Conservation (phyloP, 2,113 vertebrate species). For the Hylia prasina region DNA sequence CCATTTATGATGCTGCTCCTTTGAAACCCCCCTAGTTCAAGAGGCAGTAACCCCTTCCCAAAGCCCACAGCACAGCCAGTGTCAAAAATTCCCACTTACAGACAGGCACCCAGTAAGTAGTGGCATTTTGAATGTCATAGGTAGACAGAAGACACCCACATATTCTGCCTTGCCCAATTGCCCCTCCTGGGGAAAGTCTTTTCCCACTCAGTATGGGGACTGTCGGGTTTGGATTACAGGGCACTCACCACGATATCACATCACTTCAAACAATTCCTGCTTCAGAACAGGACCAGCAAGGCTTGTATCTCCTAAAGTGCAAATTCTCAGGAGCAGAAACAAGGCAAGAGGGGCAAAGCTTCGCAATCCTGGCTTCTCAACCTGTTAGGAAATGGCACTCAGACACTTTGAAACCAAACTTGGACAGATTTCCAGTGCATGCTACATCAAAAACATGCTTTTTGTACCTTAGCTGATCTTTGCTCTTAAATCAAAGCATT, state of each 20-base stretch:
- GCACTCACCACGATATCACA: not conserved
- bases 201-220: not conserved
- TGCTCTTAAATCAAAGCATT: not conserved
- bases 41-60: constrained; percentile 70
- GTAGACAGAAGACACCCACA: not conserved
- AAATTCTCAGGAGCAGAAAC: not conserved
- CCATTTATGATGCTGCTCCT: constrained; percentile 66
- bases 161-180: not conserved
- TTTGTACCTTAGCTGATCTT: not conserved
- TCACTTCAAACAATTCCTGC: not conserved
- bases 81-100: constrained; percentile 7
- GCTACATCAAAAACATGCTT: not conserved
- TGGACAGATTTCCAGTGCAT: not conserved
- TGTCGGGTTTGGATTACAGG: not conserved
- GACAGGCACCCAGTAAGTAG: not conserved
- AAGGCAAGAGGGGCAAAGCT: not conserved
- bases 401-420: not conserved
- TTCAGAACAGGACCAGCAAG: not conserved
- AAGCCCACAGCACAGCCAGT: constrained; percentile 26
- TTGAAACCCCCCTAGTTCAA: constrained; percentile 70
- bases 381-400: not conserved
- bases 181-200: not conserved
- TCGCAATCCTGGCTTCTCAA: not conserved
- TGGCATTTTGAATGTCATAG: not conserved
- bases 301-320: not conserved